These are phyloP conservation scores for Chrysolina americana DNA, from an alignment of 2,888 invertebrate genomes.

Conservation along the genomic window DNA sequence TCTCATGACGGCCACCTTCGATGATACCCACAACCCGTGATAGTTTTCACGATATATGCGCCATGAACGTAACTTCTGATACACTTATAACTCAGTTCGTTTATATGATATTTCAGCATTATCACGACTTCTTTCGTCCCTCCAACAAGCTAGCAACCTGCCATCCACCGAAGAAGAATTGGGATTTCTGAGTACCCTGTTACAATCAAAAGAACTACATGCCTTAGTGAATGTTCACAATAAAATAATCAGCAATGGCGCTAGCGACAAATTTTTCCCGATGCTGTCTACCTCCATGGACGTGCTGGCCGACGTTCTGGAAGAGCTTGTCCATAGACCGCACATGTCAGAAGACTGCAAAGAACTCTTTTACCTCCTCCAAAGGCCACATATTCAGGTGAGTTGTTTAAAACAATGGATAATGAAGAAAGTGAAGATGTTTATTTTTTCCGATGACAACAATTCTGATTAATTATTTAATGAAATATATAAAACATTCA, in stretches of 20 bases:
- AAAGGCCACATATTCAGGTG: conserved; percentile 91
- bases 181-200: conserved; percentile 85
- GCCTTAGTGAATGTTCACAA: conserved; percentile 93
- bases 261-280: conserved; percentile 88
- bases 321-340: conserved; percentile 80
- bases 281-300: conserved; percentile 89
- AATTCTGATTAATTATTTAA: no score
- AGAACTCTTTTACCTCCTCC: conserved; percentile 85
- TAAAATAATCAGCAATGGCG: conserved; percentile 86
- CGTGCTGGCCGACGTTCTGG: conserved; percentile 83
- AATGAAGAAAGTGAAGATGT: neutral
- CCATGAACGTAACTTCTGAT: no score
- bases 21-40: no score
- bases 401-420: conserved; percentile 34
- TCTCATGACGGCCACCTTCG: no score
- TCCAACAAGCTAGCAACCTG: conserved; percentile 85
- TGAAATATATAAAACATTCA: no score
- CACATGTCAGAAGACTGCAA: conserved; percentile 81
- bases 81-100: neutral
- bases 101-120: conserved; percentile 75
- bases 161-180: conserved; percentile 88
- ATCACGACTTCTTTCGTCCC: conserved; percentile 83
- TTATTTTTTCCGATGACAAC: neutral
- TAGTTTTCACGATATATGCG: no score
- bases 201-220: conserved; percentile 90